phyloP scores from a whole-genome alignment of 1,140 invertebrate genomes.

The Chrysomallon squamiferum region DNA sequence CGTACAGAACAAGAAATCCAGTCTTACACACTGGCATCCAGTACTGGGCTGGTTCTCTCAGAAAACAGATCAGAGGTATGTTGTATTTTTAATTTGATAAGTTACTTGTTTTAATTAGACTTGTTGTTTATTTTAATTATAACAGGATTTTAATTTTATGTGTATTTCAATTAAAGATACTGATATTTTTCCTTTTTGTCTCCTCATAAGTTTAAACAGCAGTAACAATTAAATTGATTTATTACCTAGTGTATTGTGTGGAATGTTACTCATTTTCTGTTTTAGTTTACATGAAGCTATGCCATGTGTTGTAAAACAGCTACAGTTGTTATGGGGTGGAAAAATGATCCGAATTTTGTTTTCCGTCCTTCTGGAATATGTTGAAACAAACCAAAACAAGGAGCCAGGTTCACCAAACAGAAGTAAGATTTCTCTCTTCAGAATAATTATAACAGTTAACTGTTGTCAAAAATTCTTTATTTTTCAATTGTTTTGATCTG shows the following conservation, averaged over 20 bases:
- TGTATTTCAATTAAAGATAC: too few species aligned
- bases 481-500: neutral
- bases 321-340: constrained; percentile 85
- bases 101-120: too few species aligned
- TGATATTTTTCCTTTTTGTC: too few species aligned
- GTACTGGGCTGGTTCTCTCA: constrained; percentile 97
- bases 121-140: too few species aligned
- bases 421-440: constrained; percentile 20
- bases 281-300: constrained; percentile 83
- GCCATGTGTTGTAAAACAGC: constrained; percentile 78
- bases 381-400: constrained; percentile 27
- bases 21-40: constrained; percentile 95
- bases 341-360: constrained; percentile 69
- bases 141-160: too few species aligned
- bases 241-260: too few species aligned
- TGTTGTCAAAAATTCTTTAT: constrained; percentile 12
- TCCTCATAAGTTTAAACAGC: too few species aligned
- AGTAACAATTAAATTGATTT: too few species aligned
- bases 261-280: too few species aligned
- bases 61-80: constrained; percentile 73
- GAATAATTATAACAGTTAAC: neutral
- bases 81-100: neutral
- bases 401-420: constrained; percentile 20
- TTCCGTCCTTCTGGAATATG: constrained; percentile 58
- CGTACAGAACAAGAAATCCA: constrained; percentile 84